Percentiles rank a stretch among this genome's conserved stretches.
These are phyloP conservation scores for Tetrao urogallus DNA, from an alignment of 2,113 vertebrate genomes.

Conservation along the genomic window DNA sequence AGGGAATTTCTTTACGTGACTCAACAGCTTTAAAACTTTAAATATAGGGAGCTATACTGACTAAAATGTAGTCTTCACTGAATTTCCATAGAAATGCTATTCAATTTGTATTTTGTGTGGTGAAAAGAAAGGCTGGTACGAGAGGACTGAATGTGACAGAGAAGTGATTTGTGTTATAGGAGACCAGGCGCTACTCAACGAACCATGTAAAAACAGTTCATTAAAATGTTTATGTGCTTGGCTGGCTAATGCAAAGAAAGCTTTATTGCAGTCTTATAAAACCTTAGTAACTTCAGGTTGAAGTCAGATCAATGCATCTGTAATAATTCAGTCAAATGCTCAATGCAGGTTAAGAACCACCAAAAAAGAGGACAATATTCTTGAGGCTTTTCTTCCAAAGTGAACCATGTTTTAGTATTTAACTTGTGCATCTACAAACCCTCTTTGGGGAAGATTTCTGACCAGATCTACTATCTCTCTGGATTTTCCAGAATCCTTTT, in stretches of 20 bases:
- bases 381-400: background rate
- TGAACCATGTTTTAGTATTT: background rate
- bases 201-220: conserved; percentile 84
- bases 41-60: background rate
- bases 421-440: background rate
- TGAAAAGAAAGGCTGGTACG: conserved; percentile 32
- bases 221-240: conserved; percentile 86
- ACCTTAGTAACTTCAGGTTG: conserved; percentile 69
- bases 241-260: conserved; percentile 82
- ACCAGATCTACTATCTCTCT: background rate
- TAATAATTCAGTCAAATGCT: conserved; percentile 54
- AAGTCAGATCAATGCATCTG: conserved; percentile 49
- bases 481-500: background rate
- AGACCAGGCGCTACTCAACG: conserved; percentile 77
- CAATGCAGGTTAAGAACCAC: background rate
- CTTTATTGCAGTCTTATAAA: conserved; percentile 78
- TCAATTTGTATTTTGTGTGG: conserved; percentile 56
- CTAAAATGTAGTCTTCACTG: background rate
- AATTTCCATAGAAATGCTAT: background rate
- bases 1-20: background rate
- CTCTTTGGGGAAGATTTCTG: background rate
- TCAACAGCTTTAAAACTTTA: background rate
- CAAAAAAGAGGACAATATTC: background rate
- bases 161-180: conserved; percentile 76
- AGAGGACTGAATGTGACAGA: background rate